phyloP scores from a whole-genome alignment of 1,140 invertebrate genomes.

The Oryzaephilus surinamensis region DNA sequence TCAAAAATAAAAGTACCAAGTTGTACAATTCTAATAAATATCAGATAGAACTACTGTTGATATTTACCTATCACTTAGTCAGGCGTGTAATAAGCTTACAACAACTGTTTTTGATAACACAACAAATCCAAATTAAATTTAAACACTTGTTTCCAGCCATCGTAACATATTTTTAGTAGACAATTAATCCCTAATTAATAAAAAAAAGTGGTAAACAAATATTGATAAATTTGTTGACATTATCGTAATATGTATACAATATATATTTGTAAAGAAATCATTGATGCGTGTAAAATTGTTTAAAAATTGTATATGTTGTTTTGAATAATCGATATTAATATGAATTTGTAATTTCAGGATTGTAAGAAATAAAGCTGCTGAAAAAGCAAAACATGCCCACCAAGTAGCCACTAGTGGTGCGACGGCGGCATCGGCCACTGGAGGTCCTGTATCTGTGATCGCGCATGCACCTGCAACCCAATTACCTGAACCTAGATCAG shows the following conservation, averaged over 20 bases:
- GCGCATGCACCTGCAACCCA: slow-evolving; percentile 52
- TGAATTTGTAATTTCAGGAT: slow-evolving; percentile 75
- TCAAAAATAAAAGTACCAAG: too few species aligned
- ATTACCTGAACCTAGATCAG: slow-evolving; percentile 41
- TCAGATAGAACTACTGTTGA: slow-evolving; percentile 23
- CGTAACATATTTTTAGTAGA: too few species aligned
- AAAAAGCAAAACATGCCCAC: slow-evolving; percentile 87
- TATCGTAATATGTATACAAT: too few species aligned
- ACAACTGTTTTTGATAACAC: slow-evolving; percentile 20
- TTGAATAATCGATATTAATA: too few species aligned
- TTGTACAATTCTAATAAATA: too few species aligned
- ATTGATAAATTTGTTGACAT: too few species aligned
- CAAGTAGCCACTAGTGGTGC: slow-evolving; percentile 53
- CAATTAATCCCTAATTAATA: too few species aligned
- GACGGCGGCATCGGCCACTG: slow-evolving; percentile 35
- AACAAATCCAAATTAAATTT: slow-evolving; percentile 14
- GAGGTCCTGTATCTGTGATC: slow-evolving; percentile 51
- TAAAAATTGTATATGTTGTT: too few species aligned
- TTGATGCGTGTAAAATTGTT: too few species aligned
- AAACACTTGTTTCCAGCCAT: too few species aligned
- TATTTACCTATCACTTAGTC: slow-evolving; percentile 26
- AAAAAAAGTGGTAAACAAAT: too few species aligned
- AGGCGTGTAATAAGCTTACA: slow-evolving; percentile 23
- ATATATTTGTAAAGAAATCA: too few species aligned
- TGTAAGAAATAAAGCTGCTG: slow-evolving; percentile 90